Percentiles rank a stretch among this genome's conserved stretches.
Conservation (phyloP, 2,113 vertebrate genomes). For the Caloenas nicobarica region DNA sequence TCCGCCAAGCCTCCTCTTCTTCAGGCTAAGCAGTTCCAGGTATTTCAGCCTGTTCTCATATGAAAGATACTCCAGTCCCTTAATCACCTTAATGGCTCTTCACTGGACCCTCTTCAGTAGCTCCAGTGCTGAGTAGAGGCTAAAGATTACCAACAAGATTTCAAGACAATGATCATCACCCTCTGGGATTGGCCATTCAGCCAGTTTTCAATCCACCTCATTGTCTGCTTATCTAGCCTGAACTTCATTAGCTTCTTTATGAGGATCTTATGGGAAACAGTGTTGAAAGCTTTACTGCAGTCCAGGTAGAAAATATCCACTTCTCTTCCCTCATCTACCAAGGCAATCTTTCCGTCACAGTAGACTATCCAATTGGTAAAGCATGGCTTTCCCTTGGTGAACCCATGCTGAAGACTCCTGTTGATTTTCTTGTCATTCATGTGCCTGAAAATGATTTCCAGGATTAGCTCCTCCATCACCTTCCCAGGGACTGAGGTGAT, state of each 20-base stretch:
- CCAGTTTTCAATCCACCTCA: background rate
- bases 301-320: background rate
- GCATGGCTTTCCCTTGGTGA: background rate
- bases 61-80: background rate
- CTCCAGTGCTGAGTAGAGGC: background rate
- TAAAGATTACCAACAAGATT: background rate
- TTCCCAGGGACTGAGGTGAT: background rate
- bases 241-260: background rate
- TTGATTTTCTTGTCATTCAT: background rate
- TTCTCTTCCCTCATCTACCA: background rate
- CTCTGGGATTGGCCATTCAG: background rate
- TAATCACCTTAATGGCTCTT: background rate
- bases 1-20: background rate
- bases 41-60: background rate
- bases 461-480: background rate
- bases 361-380: background rate
- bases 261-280: background rate
- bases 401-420: background rate
- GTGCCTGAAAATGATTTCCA: background rate
- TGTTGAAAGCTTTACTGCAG: background rate
- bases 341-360: background rate
- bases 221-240: background rate
- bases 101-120: too few species aligned
- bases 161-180: background rate
- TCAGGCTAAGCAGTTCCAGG: background rate